Evolutionary conservation across 2,888 invertebrate genomes (phyloP), one percentile per base, ranked within the genome.

Genomic region (Alsophila aescularia): DNA sequence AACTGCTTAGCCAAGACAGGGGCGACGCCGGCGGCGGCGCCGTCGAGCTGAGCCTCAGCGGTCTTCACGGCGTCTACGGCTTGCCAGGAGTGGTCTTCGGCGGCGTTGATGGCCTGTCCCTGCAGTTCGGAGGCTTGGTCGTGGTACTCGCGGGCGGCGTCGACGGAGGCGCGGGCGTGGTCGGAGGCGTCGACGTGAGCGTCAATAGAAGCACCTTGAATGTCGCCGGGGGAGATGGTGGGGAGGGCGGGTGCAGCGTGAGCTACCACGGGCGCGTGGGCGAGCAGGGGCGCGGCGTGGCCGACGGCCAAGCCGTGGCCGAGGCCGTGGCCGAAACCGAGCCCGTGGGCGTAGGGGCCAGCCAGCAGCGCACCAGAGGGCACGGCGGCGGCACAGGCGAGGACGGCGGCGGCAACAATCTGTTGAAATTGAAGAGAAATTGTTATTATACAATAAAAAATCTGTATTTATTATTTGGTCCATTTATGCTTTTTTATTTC

Each of bases 321-420:
- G 37, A 52, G 42, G 12, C 51, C 51, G 2, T 60, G 57, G 24
- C 65, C 66, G 24, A 62, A 56, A 24, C 55, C 69, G 41, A 64
- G 57, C 6, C 69, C 85, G 60, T 80, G 77, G 61, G 70, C 77
- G 61, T 82, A 85, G 71, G 79, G 81, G 29, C 75, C 73, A 63
- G 77, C 83, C 80, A 86, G 79, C 85, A 86, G 77, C 56, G 75
- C 78, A 64, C 87, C 86, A 43, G 87, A 85, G 42, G 86, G 86
- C 52, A 78, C 86, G 66, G 88, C 87, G 81, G 86, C 85, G 85
- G 87, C 87, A 83, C 83, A 85, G 82, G 81, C 81, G 76, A 81
- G 77, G 81, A 93, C 81, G 85, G 93, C 90, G 80, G 88, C 86
- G 85, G 93, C 85, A 74, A 92, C 92, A 86, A 93, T 92, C 93